Conservation (phyloP, 2,797 vertebrate genomes). For the Gymnothorax reevesii region DNA sequence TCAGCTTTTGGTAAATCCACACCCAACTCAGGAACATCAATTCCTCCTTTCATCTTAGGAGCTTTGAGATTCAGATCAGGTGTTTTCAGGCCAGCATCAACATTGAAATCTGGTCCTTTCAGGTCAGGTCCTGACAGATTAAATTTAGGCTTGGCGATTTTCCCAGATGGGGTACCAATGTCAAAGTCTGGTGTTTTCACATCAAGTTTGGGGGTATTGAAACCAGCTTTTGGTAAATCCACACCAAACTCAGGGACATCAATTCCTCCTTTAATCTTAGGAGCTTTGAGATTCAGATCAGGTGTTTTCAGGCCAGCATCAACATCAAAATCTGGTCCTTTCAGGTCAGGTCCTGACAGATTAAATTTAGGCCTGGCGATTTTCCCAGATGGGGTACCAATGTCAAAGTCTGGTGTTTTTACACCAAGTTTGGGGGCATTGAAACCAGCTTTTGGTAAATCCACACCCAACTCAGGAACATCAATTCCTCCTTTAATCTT, state of each 20-base stretch:
- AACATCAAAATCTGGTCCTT: slow-evolving; percentile 3
- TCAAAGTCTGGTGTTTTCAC: slow-evolving; percentile 37
- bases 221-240: slow-evolving; percentile 46
- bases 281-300: slow-evolving; percentile 8
- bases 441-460: slow-evolving; percentile 12
- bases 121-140: slow-evolving; percentile 39
- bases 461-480: not conserved
- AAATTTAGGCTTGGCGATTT: slow-evolving; percentile 21
- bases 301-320: slow-evolving; percentile 10
- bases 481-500: slow-evolving; percentile 9
- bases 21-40: not conserved
- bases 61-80: slow-evolving; percentile 44
- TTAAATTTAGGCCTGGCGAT: not conserved
- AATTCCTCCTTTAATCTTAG: slow-evolving; percentile 26
- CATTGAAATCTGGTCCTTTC: slow-evolving; percentile 29
- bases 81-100: slow-evolving; percentile 30
- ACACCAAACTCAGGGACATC: not conserved
- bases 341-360: not conserved
- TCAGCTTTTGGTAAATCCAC: slow-evolving; percentile 13
- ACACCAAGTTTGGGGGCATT: not conserved
- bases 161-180: not conserved
- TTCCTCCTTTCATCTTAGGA: slow-evolving; percentile 17
- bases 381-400: not conserved
- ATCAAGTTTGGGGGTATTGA: slow-evolving; percentile 41
- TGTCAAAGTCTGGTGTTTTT: not conserved